Conservation (phyloP, 1,140 invertebrate species). For the Phenacoccus solenopsis region DNA sequence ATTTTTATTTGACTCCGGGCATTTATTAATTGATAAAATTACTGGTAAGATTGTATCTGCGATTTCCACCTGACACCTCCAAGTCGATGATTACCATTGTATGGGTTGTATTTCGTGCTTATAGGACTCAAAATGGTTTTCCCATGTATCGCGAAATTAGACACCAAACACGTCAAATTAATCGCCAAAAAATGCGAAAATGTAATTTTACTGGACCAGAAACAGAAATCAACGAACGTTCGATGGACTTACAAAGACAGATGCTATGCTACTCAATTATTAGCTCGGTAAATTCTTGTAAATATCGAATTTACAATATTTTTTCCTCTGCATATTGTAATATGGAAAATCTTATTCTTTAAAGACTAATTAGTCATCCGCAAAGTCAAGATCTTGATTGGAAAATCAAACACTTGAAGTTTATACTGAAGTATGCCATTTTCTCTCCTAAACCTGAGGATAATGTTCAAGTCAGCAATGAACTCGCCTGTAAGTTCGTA, state of each 20-base stretch:
- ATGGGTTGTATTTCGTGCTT: background rate
- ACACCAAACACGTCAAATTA: constrained; percentile 9
- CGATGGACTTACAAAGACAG: constrained; percentile 21
- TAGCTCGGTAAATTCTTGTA: constrained; percentile 19
- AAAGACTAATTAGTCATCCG: constrained; percentile 18
- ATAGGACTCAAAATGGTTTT: constrained; percentile 19
- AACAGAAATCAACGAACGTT: constrained; percentile 16
- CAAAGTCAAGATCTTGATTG: constrained; percentile 11
- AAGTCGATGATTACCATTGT: background rate
- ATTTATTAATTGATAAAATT: constrained; percentile 22
- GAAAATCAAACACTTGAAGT: constrained; percentile 23
- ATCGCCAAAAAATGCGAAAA: constrained; percentile 20
- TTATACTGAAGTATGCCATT: constrained; percentile 20
- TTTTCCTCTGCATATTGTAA: background rate
- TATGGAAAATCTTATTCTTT: background rate
- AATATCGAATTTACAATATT: background rate
- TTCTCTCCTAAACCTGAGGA: constrained; percentile 6
- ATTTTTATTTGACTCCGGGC: constrained; percentile 20
- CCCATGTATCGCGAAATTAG: constrained; percentile 19
- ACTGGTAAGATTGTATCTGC: constrained; percentile 19
- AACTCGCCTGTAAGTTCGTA: constrained; percentile 15
- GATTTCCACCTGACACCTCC: background rate
- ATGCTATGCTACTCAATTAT: constrained; percentile 21
- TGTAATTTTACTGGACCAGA: constrained; percentile 19
- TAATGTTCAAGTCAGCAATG: constrained; percentile 20